Evolutionary conservation across 30 jellyfish, hydroid and myxozoan genomes (phyloP).

Genomic region (Aurelia coerulea): DNA sequence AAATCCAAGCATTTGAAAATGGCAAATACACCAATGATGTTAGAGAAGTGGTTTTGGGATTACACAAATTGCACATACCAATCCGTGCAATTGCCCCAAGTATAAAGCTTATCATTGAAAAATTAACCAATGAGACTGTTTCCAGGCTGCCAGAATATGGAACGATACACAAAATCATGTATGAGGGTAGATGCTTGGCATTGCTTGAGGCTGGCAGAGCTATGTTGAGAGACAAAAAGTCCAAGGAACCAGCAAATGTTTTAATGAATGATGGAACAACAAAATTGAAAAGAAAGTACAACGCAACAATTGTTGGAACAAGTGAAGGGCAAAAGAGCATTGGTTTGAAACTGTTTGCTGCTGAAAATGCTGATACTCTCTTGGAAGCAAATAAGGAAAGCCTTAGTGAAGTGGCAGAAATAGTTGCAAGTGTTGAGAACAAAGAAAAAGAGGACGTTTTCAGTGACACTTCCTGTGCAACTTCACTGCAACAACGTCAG

Average conservation of each 20-base stretch:
- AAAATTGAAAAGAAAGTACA: no score
- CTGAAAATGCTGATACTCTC: constrained; percentile 24
- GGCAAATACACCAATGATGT: no score
- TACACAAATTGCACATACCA: no score
- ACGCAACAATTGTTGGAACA: constrained; percentile 12
- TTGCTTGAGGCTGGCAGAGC: constrained; percentile 15
- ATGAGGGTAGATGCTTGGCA: constrained; percentile 20
- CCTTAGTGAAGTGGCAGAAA: no score
- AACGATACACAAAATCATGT: constrained; percentile 8
- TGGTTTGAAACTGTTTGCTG: constrained; percentile 30
- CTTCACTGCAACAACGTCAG: no score
- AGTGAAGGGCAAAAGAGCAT: constrained; percentile 28
- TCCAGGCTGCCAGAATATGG: constrained; percentile 26
- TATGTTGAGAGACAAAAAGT: constrained; percentile 22
- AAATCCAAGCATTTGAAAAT: no score
- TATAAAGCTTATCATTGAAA: constrained; percentile 6
- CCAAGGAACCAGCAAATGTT: constrained; percentile 1
- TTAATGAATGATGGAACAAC: no score
- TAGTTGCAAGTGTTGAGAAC: no score
- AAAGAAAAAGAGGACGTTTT: no score
- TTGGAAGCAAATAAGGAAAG: background rate
- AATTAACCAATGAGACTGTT: background rate
- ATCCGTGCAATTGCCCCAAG: background rate
- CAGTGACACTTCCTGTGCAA: no score
- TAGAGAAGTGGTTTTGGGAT: no score